Conservation (phyloP, 2,888 invertebrate genomes). For the Lobophora halterata region DNA sequence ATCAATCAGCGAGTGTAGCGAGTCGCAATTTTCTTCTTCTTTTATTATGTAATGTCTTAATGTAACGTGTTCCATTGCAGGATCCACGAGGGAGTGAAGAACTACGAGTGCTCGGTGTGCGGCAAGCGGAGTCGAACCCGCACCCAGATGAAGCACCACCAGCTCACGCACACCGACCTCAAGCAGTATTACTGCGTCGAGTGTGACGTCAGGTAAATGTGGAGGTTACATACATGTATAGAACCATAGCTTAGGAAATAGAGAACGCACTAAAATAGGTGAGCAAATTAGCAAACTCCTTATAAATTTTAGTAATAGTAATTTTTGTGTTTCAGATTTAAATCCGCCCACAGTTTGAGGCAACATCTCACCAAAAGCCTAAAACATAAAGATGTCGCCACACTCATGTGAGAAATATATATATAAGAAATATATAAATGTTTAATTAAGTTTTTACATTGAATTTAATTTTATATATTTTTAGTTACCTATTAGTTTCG, state of each 20-base stretch:
- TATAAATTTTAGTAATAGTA: too few species aligned
- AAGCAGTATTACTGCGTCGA: slow-evolving; percentile 58
- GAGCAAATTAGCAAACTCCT: too few species aligned
- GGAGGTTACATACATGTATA: too few species aligned
- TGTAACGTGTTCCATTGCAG: slow-evolving; percentile 34
- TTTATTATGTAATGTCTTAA: background rate
- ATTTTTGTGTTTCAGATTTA: slow-evolving; percentile 66
- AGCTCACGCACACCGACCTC: slow-evolving; percentile 53
- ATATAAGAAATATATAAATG: background rate
- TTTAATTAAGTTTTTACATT: too few species aligned
- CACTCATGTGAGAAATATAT: slow-evolving; percentile 43
- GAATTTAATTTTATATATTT: too few species aligned
- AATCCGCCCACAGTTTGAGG: slow-evolving; percentile 58
- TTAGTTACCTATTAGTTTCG: too few species aligned
- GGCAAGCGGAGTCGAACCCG: slow-evolving; percentile 59
- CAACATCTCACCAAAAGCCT: slow-evolving; percentile 59
- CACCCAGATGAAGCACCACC: slow-evolving; percentile 65
- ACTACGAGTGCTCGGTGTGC: slow-evolving; percentile 61
- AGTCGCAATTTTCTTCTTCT: background rate
- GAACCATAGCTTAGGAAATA: too few species aligned
- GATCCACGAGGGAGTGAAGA: slow-evolving; percentile 67
- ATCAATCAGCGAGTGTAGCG: too few species aligned
- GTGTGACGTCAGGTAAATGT: slow-evolving; percentile 37
- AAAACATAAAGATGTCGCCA: slow-evolving; percentile 59
- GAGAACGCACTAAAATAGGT: too few species aligned